Percentiles rank a stretch among this genome's conserved stretches.
phyloP scores from a whole-genome alignment of 2,113 vertebrate species.

The Xenopus tropicalis region UCB_Xtro_10.0 CM004443.2:39795001-39795500 shows the following conservation, averaged over 20 bases:
- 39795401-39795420: background rate
- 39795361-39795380: constrained; percentile 23
- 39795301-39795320: constrained; percentile 8
- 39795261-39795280: constrained; percentile 1
- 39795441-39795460: background rate
- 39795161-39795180: constrained; percentile 7
- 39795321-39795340: constrained; percentile 13
- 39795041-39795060: constrained; percentile 14
- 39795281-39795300: background rate
- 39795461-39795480: too few species aligned
- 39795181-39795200: constrained; percentile 9
- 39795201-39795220: background rate
- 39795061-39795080: constrained; percentile 11
- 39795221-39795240: constrained; percentile 9
- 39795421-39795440: background rate
- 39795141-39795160: background rate
- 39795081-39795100: background rate
- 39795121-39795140: background rate
- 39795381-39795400: constrained; percentile 17
- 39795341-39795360: constrained; percentile 1
- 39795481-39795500: background rate
- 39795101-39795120: background rate
- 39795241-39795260: background rate
- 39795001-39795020: too few species aligned
- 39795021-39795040: too few species aligned